phyloP scores from a whole-genome alignment of 2,888 invertebrate species.

The Erebia palarica region DNA sequence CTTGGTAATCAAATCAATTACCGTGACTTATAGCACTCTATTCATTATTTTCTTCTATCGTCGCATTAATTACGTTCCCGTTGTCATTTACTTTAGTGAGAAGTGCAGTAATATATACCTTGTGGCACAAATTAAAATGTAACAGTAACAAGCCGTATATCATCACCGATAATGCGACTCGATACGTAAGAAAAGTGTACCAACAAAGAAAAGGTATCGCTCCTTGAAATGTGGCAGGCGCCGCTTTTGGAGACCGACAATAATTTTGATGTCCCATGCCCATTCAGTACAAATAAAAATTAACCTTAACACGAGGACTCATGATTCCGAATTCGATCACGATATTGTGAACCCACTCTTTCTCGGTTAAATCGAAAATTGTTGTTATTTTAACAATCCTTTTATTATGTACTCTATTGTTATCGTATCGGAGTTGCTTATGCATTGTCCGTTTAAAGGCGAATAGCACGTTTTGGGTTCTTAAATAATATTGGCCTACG shows the following conservation, averaged over 20 bases:
- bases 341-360: conserved; percentile 52
- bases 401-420: conserved; percentile 71
- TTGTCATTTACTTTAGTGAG: neutral
- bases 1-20: conserved; percentile 58
- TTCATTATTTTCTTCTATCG: conserved; percentile 9
- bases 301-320: conserved; percentile 59
- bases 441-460: conserved; percentile 60
- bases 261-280: conserved; percentile 73
- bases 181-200: conserved; percentile 57
- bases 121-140: conserved; percentile 1
- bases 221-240: conserved; percentile 70
- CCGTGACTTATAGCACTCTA: neutral
- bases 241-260: conserved; percentile 67
- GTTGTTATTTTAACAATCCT: conserved; percentile 68
- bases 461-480: conserved; percentile 64
- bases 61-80: neutral
- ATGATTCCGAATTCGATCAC: conserved; percentile 58
- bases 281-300: conserved; percentile 60
- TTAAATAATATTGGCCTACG: conserved; percentile 51
- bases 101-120: neutral
- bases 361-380: conserved; percentile 68
- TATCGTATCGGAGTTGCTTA: conserved; percentile 67
- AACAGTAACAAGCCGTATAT: conserved; percentile 3
- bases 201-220: conserved; percentile 72
- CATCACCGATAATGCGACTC: conserved; percentile 23